Evolutionary conservation across 2,888 invertebrate genomes (phyloP).

Genomic region (Oasisia sp.): DNA sequence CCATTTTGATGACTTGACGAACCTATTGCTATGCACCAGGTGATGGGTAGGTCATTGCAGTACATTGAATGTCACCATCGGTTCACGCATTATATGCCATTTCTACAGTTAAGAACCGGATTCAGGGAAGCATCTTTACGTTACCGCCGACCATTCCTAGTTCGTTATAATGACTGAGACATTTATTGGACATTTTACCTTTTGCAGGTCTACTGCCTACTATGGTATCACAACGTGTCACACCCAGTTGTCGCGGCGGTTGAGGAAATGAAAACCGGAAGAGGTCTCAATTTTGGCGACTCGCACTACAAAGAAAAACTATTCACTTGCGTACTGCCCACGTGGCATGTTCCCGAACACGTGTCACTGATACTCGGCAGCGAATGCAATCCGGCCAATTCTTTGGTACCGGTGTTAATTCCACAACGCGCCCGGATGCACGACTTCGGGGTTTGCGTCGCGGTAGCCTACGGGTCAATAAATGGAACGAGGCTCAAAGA

Average conservation of each 20-base stretch:
- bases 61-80: too few relatives aligned
- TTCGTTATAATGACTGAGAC: too few relatives aligned
- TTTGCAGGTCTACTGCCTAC: slow-evolving; percentile 29
- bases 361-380: slow-evolving; percentile 32
- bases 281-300: slow-evolving; percentile 25
- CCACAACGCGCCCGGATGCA: neutral
- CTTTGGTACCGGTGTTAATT: slow-evolving; percentile 24
- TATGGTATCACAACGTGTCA: slow-evolving; percentile 30
- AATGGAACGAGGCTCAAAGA: slow-evolving; percentile 27
- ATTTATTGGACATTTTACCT: neutral
- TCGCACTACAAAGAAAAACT: slow-evolving; percentile 33
- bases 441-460: slow-evolving; percentile 38
- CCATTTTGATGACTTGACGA: too few relatives aligned
- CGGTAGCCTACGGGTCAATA: slow-evolving; percentile 33
- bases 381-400: slow-evolving; percentile 24
- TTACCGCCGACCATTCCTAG: too few relatives aligned
- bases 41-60: too few relatives aligned
- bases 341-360: slow-evolving; percentile 23
- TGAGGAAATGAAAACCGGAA: slow-evolving; percentile 27
- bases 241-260: slow-evolving; percentile 30
- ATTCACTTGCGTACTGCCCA: slow-evolving; percentile 30
- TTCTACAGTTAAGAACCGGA: too few relatives aligned
- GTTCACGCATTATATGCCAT: too few relatives aligned
- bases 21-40: too few relatives aligned
- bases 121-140: too few relatives aligned